Conservation (phyloP, 2,797 vertebrate genomes). For the Phalloptychus januarius region DNA sequence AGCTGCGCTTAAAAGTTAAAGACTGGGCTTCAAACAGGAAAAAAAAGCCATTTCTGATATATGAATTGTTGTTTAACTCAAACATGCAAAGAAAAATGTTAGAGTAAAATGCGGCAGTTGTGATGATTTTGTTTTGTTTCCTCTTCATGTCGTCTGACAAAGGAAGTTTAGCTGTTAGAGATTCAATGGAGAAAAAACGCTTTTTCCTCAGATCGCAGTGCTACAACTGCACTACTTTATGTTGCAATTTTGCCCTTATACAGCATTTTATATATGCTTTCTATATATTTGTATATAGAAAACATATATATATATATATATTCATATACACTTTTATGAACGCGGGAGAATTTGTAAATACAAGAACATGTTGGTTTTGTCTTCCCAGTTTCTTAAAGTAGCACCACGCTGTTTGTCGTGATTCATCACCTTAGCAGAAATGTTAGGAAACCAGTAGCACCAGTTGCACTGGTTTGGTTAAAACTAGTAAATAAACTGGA, state of each 20-base stretch:
- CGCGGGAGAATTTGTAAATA: too few species aligned
- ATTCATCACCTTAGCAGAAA: constrained; percentile 34
- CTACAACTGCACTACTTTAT: too few species aligned
- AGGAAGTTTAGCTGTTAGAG: not conserved
- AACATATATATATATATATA: too few species aligned
- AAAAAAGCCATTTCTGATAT: not conserved
- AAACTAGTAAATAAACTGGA: constrained; percentile 1
- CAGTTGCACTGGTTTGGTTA: constrained; percentile 17
- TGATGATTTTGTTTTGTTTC: not conserved
- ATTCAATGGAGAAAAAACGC: not conserved
- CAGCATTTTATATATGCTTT: too few species aligned
- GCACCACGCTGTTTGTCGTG: constrained; percentile 1
- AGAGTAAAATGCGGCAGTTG: not conserved
- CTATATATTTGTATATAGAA: too few species aligned
- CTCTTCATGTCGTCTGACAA: not conserved
- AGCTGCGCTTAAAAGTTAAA: not conserved
- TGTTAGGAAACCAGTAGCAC: constrained; percentile 55
- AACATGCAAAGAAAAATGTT: not conserved
- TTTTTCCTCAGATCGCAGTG: not conserved
- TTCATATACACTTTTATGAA: too few species aligned
- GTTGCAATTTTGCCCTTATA: too few species aligned
- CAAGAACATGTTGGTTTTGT: not conserved
- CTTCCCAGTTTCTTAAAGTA: constrained; percentile 13
- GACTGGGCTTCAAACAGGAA: not conserved
- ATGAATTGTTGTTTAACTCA: not conserved